Percentiles rank a stretch among this genome's conserved stretches.
Evolutionary conservation across 2,113 vertebrate genomes (phyloP).

Genomic region (Dascyllus trimaculatus): DNA sequence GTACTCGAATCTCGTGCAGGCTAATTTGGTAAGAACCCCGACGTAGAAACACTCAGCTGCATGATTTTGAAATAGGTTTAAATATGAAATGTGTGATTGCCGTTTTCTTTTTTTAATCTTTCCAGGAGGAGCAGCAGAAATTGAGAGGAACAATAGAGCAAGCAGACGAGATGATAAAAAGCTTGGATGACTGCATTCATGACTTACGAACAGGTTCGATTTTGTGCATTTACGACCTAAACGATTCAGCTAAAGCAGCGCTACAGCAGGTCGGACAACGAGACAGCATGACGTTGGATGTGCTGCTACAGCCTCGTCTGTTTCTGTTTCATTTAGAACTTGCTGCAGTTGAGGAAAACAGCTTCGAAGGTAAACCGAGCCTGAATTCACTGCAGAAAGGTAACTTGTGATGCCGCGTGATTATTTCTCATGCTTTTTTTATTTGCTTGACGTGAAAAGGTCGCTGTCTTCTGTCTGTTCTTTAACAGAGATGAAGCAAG

Average conservation of each 20-base stretch:
- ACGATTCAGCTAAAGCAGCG: neutral
- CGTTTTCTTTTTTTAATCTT: neutral
- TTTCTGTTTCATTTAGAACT: conserved; percentile 71
- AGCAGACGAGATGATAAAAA: conserved; percentile 73
- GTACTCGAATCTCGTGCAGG: conserved; percentile 71
- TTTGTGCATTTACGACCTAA: neutral
- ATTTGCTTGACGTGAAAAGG: neutral
- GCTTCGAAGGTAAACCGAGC: conserved; percentile 57
- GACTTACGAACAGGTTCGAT: conserved; percentile 75
- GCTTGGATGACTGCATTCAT: conserved; percentile 76
- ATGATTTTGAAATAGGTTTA: neutral
- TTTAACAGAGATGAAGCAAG: conserved; percentile 67
- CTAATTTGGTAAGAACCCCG: conserved; percentile 68
- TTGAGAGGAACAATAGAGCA: conserved; percentile 66
- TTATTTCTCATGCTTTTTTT: neutral
- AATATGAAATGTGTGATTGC: neutral
- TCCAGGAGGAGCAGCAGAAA: conserved; percentile 75
- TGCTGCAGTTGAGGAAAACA: conserved; percentile 66
- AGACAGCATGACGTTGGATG: neutral
- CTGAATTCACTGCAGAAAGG: conserved; percentile 75
- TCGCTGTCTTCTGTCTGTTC: neutral
- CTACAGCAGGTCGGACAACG: neutral
- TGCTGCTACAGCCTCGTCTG: conserved; percentile 2
- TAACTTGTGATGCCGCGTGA: neutral
- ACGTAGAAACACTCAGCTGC: neutral